A percentile compares a stretch with the other conserved stretches of the same genome.
Evolutionary conservation across 2,797 vertebrate species (phyloP).

Genomic region (Lepus townsendii): DNA sequence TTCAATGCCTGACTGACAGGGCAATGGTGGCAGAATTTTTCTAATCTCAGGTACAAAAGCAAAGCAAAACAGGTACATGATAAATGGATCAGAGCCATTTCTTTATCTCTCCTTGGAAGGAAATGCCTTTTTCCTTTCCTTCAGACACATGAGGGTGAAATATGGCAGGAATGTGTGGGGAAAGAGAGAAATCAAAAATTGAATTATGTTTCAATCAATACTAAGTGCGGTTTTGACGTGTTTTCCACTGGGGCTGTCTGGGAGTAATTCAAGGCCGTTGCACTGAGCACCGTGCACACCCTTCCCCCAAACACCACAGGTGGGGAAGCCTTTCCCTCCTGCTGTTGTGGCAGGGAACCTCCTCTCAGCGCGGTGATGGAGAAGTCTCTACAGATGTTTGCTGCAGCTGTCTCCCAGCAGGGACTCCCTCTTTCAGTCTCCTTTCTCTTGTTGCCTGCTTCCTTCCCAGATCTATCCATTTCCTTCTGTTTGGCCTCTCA

Average conservation of each 20-base stretch:
- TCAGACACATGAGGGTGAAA: slow-evolving; percentile 74
- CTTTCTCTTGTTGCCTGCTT: not conserved
- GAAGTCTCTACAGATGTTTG: slow-evolving; percentile 77
- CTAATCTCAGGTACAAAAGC: slow-evolving; percentile 42
- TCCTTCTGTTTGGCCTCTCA: not conserved
- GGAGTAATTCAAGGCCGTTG: slow-evolving; percentile 60
- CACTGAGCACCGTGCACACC: not conserved
- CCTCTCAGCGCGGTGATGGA: slow-evolving; percentile 45
- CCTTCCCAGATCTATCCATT: not conserved
- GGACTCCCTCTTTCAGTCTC: slow-evolving; percentile 15
- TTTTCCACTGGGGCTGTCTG: slow-evolving; percentile 54
- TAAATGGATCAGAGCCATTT: slow-evolving; percentile 52
- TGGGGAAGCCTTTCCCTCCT: slow-evolving; percentile 22
- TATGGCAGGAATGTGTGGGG: slow-evolving; percentile 15
- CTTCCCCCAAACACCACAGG: slow-evolving; percentile 34
- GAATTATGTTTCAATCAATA: slow-evolving; percentile 60
- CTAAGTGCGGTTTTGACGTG: slow-evolving; percentile 64
- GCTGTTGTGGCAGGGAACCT: slow-evolving; percentile 46
- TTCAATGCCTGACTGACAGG: slow-evolving; percentile 49
- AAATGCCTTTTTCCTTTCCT: slow-evolving; percentile 61
- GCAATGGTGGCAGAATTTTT: slow-evolving; percentile 50
- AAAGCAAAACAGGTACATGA: slow-evolving; percentile 53
- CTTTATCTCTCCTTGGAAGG: slow-evolving; percentile 71
- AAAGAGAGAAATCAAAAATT: slow-evolving; percentile 71
- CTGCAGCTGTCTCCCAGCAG: slow-evolving; percentile 69